Conservation (phyloP, 1,140 invertebrate species). For the Globodera rostochiensis region DNA sequence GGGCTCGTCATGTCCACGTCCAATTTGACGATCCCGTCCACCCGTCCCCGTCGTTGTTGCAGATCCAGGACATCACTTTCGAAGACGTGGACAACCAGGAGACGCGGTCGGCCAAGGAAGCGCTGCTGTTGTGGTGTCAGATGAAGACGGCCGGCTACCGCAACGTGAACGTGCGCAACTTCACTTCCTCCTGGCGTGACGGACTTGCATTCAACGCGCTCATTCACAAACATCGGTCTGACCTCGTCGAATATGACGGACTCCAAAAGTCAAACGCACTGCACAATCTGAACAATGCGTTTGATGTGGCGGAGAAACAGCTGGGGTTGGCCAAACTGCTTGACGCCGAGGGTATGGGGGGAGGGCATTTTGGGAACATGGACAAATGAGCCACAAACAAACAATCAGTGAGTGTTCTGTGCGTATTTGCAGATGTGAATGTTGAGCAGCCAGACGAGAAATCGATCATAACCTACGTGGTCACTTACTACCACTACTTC, state of each 20-base stretch:
- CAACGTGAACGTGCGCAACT: constrained; percentile 82
- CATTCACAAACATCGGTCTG: constrained; percentile 96
- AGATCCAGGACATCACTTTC: constrained; percentile 99
- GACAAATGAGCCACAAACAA: background rate
- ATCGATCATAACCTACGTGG: constrained; percentile 99
- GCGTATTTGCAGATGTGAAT: constrained; percentile 80
- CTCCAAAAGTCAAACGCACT: constrained; percentile 93
- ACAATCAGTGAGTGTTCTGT: no score
- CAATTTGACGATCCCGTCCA: background rate
- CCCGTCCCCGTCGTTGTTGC: constrained; percentile 7
- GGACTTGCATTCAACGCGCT: constrained; percentile 98
- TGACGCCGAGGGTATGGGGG: constrained; percentile 82
- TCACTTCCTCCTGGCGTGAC: constrained; percentile 79
- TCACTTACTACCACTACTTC: constrained; percentile 99
- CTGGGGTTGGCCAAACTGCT: constrained; percentile 94
- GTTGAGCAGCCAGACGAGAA: constrained; percentile 99
- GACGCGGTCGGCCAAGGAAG: constrained; percentile 92
- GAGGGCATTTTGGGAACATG: background rate
- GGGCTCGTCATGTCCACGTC: background rate
- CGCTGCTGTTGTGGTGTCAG: constrained; percentile 96
- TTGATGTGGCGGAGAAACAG: constrained; percentile 95
- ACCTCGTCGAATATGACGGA: constrained; percentile 96
- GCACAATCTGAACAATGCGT: constrained; percentile 95
- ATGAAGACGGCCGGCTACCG: constrained; percentile 99
- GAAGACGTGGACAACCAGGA: constrained; percentile 98